Percentiles rank a stretch among this genome's conserved stretches.
These are phyloP conservation scores for Heterotilapia buettikoferi DNA, from an alignment of 2,113 vertebrate species.

Conservation along the genomic window DNA sequence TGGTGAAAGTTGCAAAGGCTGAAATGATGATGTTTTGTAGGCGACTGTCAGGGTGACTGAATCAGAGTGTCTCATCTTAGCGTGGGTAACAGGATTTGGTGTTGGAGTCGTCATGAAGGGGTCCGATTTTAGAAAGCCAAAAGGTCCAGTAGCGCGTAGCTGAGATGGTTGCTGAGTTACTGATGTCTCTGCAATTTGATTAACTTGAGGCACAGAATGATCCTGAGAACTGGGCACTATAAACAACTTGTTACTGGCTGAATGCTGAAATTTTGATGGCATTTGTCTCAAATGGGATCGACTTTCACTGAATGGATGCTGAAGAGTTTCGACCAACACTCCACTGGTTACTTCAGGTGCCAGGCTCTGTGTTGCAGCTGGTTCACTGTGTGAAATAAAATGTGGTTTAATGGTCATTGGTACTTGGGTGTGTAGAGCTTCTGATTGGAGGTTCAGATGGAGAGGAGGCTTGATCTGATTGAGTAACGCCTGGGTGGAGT, in stretches of 20 bases:
- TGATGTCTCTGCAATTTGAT: neutral
- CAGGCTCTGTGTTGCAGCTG: neutral
- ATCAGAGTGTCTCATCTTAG: neutral
- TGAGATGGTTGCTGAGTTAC: neutral
- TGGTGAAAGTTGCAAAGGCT: neutral
- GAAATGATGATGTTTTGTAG: neutral
- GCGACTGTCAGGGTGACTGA: neutral
- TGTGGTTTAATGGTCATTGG: neutral
- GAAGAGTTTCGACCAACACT: neutral
- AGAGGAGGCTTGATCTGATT: conserved; percentile 45
- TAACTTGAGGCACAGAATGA: neutral
- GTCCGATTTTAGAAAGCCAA: neutral
- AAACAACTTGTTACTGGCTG: neutral
- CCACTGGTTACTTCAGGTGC: neutral
- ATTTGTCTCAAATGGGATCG: neutral
- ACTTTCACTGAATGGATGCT: neutral
- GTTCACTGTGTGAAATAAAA: neutral
- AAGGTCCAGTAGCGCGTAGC: neutral
- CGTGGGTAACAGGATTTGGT: neutral
- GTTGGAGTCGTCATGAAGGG: neutral
- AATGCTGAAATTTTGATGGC: neutral
- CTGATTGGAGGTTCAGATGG: conserved; percentile 6
- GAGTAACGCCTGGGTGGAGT: neutral
- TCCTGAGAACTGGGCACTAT: neutral
- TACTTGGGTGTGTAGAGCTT: neutral